Conservation (phyloP, 2,888 invertebrate genomes). For the Thymelicus acteon region DNA sequence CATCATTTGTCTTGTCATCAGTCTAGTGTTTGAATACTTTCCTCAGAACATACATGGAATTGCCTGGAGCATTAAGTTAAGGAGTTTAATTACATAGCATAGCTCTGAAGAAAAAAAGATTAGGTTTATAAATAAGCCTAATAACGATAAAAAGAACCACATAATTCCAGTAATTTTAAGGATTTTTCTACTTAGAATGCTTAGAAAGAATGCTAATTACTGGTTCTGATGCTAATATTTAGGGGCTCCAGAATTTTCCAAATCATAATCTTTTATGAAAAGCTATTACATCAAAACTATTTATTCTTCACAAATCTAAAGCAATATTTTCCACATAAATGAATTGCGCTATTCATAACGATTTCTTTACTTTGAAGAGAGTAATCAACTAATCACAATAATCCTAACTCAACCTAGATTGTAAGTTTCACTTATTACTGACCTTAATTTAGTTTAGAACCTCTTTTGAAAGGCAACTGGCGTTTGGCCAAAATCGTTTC, state of each 20-base stretch:
- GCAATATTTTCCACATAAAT: not conserved
- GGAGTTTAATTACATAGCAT: not conserved
- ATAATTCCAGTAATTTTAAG: no score
- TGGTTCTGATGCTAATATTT: no score
- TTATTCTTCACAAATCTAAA: not conserved
- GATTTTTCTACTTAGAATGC: no score
- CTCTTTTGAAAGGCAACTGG: constrained; percentile 23
- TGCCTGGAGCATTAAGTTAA: not conserved
- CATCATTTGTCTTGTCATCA: constrained; percentile 3
- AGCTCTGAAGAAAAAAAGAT: no score
- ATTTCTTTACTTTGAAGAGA: constrained; percentile 12
- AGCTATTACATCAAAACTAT: no score
- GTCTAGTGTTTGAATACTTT: not conserved
- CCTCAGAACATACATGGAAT: not conserved
- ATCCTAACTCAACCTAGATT: constrained; percentile 28
- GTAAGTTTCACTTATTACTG: constrained; percentile 26
- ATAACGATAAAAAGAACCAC: no score
- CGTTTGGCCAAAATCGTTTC: constrained; percentile 12
- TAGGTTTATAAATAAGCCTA: no score
- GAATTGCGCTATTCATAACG: constrained; percentile 11
- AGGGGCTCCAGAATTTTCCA: no score
- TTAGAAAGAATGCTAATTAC: no score
- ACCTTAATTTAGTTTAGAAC: constrained; percentile 31
- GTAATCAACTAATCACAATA: constrained; percentile 9
- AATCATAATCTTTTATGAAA: no score